Conservation (phyloP, 2,888 invertebrate genomes). For the Adela reaumurella region DNA sequence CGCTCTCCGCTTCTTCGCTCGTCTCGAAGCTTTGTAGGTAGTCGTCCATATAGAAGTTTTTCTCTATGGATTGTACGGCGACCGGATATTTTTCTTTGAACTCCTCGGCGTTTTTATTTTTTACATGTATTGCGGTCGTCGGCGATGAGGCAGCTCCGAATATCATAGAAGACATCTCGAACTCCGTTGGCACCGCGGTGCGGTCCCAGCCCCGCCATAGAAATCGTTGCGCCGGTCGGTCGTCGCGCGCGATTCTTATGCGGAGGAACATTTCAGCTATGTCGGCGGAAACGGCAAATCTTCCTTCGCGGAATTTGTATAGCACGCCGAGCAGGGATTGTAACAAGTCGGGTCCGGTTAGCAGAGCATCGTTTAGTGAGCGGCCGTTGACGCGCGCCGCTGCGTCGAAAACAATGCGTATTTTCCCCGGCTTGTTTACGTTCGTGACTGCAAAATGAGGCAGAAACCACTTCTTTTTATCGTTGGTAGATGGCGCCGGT, state of each 20-base stretch:
- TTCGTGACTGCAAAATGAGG: slow-evolving; percentile 13
- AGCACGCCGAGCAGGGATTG: slow-evolving; percentile 15
- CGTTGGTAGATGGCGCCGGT: neutral
- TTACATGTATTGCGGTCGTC: slow-evolving; percentile 12
- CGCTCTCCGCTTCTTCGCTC: slow-evolving; percentile 6
- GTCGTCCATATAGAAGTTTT: slow-evolving; percentile 14
- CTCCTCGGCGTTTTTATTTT: slow-evolving; percentile 12
- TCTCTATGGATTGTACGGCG: slow-evolving; percentile 8
- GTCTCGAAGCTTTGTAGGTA: slow-evolving; percentile 10
- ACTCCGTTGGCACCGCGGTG: slow-evolving; percentile 6
- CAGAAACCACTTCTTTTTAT: slow-evolving; percentile 3
- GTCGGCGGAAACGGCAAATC: slow-evolving; percentile 17
- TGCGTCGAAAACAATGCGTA: slow-evolving; percentile 18
- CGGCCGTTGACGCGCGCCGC: slow-evolving; percentile 13
- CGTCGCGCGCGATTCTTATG: slow-evolving; percentile 12
- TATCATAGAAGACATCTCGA: slow-evolving; percentile 14
- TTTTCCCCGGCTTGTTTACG: slow-evolving; percentile 16
- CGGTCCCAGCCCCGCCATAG: slow-evolving; percentile 6
- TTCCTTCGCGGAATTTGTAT: slow-evolving; percentile 16
- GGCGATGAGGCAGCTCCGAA: slow-evolving; percentile 14
- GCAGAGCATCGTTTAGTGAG: slow-evolving; percentile 16
- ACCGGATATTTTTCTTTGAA: slow-evolving; percentile 6
- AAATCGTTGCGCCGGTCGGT: slow-evolving; percentile 7
- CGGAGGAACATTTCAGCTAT: slow-evolving; percentile 20
- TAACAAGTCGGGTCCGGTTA: slow-evolving; percentile 17